Percentiles rank a stretch among this genome's conserved stretches.
Evolutionary conservation across 2,888 invertebrate species (phyloP).

Genomic region (Caradrina clavipalpis): DNA sequence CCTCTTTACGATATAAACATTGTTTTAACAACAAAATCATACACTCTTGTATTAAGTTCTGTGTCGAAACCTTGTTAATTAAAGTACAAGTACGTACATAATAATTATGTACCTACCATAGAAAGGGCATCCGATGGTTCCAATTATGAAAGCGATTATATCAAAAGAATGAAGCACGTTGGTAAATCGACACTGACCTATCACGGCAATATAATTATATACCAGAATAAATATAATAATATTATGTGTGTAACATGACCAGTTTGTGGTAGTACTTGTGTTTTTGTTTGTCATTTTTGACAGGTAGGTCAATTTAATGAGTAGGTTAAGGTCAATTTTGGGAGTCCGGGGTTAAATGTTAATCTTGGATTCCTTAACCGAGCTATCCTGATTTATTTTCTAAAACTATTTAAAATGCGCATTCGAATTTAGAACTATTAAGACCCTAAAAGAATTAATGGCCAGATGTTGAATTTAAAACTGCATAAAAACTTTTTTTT

Average conservation of each 20-base stretch:
- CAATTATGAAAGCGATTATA: constrained; percentile 32
- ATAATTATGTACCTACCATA: constrained; percentile 26
- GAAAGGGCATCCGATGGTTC: constrained; percentile 28
- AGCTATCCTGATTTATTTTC: too few species aligned
- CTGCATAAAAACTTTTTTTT: too few species aligned
- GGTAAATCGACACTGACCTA: constrained; percentile 41
- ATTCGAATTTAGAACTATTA: too few species aligned
- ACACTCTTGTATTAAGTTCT: not conserved
- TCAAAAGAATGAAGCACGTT: constrained; percentile 31
- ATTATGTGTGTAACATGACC: not conserved
- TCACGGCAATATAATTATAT: constrained; percentile 53
- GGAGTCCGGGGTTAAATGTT: too few species aligned
- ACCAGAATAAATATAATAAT: constrained; percentile 12
- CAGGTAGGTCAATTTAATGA: not conserved
- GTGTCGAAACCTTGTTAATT: constrained; percentile 9
- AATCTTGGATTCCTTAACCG: too few species aligned
- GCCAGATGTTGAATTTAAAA: too few species aligned
- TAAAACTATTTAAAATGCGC: too few species aligned
- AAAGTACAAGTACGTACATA: not conserved
- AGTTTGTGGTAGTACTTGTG: constrained; percentile 2
- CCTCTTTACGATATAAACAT: not conserved
- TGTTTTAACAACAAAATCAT: not conserved
- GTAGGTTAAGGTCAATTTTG: not conserved
- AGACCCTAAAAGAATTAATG: too few species aligned
- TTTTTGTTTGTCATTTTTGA: constrained; percentile 2